Percentiles rank a stretch among this genome's conserved stretches.
These are phyloP conservation scores for Channa argus DNA, from an alignment of 2,113 vertebrate species.

Conservation along the genomic window DNA sequence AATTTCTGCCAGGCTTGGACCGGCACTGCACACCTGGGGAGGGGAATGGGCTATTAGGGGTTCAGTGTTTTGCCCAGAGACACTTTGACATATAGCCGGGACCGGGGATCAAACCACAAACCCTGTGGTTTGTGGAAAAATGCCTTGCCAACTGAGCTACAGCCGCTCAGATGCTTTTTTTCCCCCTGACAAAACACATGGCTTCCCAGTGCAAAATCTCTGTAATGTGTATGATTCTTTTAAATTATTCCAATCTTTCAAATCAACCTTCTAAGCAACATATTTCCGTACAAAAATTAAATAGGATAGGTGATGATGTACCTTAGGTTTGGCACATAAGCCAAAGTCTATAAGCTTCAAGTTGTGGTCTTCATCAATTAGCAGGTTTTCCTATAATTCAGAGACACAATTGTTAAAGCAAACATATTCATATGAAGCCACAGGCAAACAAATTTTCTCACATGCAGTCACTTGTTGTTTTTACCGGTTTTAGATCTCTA, in stretches of 20 bases:
- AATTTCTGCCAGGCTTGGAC: too few relatives aligned
- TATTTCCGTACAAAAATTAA: background rate
- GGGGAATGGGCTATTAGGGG: too few relatives aligned
- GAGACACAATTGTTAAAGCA: constrained; percentile 16
- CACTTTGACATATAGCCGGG: too few relatives aligned
- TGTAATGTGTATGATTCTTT: too few relatives aligned
- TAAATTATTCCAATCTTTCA: background rate
- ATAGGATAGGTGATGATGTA: constrained; percentile 59
- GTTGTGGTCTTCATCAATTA: constrained; percentile 92
- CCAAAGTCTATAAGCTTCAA: constrained; percentile 98
- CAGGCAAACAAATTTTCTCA: background rate
- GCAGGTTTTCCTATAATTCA: constrained; percentile 90
- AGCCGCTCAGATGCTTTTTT: too few relatives aligned
- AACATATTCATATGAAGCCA: background rate
- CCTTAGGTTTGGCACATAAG: constrained; percentile 96
- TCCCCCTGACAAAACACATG: too few relatives aligned
- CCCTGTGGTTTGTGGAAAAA: too few relatives aligned
- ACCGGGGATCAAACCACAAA: too few relatives aligned
- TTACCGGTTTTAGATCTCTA: constrained; percentile 95
- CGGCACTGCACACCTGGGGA: too few relatives aligned
- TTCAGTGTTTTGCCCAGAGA: too few relatives aligned
- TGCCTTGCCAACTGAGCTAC: too few relatives aligned
- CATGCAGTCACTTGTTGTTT: background rate
- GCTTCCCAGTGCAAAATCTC: too few relatives aligned
- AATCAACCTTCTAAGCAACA: background rate